Conservation (phyloP, 2,797 vertebrate species). For the Tokudaia muenninki region DNA sequence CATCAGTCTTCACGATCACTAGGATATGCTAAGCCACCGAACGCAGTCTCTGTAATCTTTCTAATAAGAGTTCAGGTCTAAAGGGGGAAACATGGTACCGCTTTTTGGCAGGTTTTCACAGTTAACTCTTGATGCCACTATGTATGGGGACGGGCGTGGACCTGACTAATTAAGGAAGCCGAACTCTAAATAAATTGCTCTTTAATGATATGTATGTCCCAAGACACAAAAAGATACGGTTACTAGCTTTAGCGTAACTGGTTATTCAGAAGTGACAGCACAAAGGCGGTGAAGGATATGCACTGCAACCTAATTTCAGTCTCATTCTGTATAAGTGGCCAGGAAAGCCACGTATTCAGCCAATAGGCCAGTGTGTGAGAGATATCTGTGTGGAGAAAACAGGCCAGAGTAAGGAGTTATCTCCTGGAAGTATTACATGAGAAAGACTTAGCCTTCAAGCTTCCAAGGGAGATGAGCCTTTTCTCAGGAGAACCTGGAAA, state of each 20-base stretch:
- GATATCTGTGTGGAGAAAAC: slow-evolving; percentile 75
- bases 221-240: slow-evolving; percentile 66
- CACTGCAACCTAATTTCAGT: slow-evolving; percentile 78
- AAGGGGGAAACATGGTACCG: slow-evolving; percentile 29
- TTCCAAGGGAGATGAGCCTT: slow-evolving; percentile 61
- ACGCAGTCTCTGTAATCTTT: slow-evolving; percentile 55
- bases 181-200: slow-evolving; percentile 82
- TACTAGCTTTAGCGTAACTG: slow-evolving; percentile 69
- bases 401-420: slow-evolving; percentile 23
- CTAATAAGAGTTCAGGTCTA: slow-evolving; percentile 60
- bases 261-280: slow-evolving; percentile 80
- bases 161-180: slow-evolving; percentile 77
- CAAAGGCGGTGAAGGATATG: slow-evolving; percentile 66
- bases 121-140: slow-evolving; percentile 74
- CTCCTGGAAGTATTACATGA: slow-evolving; percentile 15
- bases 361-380: not conserved
- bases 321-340: slow-evolving; percentile 78
- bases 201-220: slow-evolving; percentile 79
- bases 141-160: not conserved
- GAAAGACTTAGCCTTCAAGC: slow-evolving; percentile 72
- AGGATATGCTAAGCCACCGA: slow-evolving; percentile 36
- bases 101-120: slow-evolving; percentile 76
- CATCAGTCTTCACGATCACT: slow-evolving; percentile 37
- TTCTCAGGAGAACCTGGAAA: slow-evolving; percentile 64
- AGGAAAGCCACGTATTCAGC: slow-evolving; percentile 68